A percentile compares a stretch with the other conserved stretches of the same genome.
Conservation (phyloP, 2,797 vertebrate genomes). For the Aldrovandia affinis region DNA sequence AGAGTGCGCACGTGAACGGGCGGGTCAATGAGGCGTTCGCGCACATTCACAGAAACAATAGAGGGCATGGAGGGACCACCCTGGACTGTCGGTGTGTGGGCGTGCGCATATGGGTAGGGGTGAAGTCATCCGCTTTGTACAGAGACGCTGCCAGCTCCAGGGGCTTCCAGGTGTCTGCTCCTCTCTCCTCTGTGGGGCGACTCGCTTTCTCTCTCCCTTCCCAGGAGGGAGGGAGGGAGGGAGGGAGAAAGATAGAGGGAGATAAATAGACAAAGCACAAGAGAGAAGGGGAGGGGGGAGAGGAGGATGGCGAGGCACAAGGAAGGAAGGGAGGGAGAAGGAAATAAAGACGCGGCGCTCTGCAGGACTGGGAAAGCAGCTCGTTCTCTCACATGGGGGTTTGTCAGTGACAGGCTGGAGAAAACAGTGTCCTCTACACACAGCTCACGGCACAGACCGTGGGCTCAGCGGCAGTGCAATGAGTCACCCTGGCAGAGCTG, state of each 20-base stretch:
- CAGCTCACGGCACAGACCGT: neutral
- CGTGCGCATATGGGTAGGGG: neutral
- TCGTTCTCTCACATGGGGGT: constrained; percentile 38
- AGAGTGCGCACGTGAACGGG: neutral
- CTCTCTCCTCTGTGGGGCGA: neutral
- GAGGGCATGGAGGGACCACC: constrained; percentile 22
- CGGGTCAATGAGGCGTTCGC: neutral
- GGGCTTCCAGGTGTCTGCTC: neutral
- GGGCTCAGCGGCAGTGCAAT: neutral
- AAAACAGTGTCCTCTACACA: constrained; percentile 46
- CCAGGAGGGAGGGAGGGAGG: constrained; percentile 37
- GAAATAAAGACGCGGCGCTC: constrained; percentile 58
- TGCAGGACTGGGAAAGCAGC: constrained; percentile 61
- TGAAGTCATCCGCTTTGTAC: constrained; percentile 22
- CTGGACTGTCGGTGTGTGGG: neutral
- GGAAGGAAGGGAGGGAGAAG: constrained; percentile 30
- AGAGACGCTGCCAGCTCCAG: neutral
- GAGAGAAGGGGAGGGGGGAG: constrained; percentile 55
- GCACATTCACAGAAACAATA: neutral
- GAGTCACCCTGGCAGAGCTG: neutral
- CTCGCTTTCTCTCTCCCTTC: too few species aligned
- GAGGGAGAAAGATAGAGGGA: constrained; percentile 52
- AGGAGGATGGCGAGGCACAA: constrained; percentile 29
- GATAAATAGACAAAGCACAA: constrained; percentile 26
- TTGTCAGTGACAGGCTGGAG: neutral